Conservation (phyloP, 2,888 invertebrate species). For the Drosophila hamatofila region DNA sequence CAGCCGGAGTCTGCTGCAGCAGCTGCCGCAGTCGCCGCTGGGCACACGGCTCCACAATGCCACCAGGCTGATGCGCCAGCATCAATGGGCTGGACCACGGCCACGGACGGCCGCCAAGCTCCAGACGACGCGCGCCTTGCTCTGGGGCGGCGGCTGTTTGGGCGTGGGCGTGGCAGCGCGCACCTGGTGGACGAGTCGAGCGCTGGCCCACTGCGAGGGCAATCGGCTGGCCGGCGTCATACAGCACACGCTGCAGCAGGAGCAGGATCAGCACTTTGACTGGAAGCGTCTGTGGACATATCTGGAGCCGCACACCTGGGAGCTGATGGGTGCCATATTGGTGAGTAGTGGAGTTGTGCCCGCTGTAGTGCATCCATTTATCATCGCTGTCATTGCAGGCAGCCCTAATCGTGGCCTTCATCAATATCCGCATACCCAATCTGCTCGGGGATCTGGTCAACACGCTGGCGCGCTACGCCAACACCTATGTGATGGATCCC, state of each 20-base stretch:
- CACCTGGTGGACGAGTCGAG: conserved; percentile 47
- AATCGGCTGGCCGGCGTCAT: conserved; percentile 81
- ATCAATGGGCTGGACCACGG: conserved; percentile 16
- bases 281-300: conserved; percentile 91
- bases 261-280: conserved; percentile 88
- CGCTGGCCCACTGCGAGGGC: conserved; percentile 78
- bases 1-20: conserved; percentile 61
- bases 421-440: conserved; percentile 96
- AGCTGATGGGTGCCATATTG: conserved; percentile 91
- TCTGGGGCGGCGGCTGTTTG: conserved; percentile 78
- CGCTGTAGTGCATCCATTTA: neutral
- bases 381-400: conserved; percentile 87
- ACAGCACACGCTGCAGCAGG: conserved; percentile 83
- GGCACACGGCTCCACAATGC: conserved; percentile 62
- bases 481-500: conserved; percentile 85
- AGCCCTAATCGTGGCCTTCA: conserved; percentile 93
- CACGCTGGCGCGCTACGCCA: conserved; percentile 88
- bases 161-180: conserved; percentile 75
- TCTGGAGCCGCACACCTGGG: conserved; percentile 91
- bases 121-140: conserved; percentile 62
- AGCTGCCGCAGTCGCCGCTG: conserved; percentile 49
- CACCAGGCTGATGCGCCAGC: conserved; percentile 56
- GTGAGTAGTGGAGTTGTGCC: conserved; percentile 85
- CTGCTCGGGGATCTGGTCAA: conserved; percentile 94
- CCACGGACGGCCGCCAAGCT: conserved; percentile 38